A percentile compares a stretch with the other conserved stretches of the same genome.
Conservation (phyloP, 35 echinoderm and acorn worm species). For the Lytechinus variegatus region DNA sequence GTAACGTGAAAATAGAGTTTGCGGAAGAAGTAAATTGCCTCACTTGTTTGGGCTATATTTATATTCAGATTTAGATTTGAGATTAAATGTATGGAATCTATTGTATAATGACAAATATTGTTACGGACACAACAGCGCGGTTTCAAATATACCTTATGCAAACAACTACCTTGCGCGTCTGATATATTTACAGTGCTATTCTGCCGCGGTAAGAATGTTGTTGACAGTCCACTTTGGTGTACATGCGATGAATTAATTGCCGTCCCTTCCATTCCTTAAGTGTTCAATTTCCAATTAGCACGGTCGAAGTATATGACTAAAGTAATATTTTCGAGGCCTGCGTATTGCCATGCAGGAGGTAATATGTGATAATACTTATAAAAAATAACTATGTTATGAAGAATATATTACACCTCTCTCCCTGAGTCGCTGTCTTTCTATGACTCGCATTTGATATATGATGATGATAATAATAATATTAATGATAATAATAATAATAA, state of each 20-base stretch:
- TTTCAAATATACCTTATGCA: not conserved
- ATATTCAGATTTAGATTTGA: too few relatives aligned
- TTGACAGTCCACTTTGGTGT: not conserved
- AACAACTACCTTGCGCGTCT: not conserved
- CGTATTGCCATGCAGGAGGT: too few relatives aligned
- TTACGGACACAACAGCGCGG: not conserved
- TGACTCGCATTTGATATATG: not conserved
- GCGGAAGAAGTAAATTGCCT: too few relatives aligned
- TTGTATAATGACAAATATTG: not conserved
- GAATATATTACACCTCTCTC: not conserved
- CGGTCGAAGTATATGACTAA: not conserved
- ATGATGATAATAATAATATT: too few relatives aligned
- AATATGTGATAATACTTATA: too few relatives aligned
- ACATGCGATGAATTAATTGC: constrained; percentile 18
- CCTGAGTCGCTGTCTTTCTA: not conserved
- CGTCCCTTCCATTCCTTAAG: not conserved
- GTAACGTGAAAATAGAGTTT: too few relatives aligned
- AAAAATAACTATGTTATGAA: too few relatives aligned
- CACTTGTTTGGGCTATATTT: too few relatives aligned
- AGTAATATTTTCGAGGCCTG: not conserved
- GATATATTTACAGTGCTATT: not conserved
- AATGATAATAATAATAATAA: too few relatives aligned
- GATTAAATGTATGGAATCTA: not conserved
- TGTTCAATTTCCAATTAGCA: not conserved
- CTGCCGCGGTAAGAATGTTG: not conserved